Conservation (phyloP, 2,888 invertebrate genomes). For the Zaprionus bogoriensis region DNA sequence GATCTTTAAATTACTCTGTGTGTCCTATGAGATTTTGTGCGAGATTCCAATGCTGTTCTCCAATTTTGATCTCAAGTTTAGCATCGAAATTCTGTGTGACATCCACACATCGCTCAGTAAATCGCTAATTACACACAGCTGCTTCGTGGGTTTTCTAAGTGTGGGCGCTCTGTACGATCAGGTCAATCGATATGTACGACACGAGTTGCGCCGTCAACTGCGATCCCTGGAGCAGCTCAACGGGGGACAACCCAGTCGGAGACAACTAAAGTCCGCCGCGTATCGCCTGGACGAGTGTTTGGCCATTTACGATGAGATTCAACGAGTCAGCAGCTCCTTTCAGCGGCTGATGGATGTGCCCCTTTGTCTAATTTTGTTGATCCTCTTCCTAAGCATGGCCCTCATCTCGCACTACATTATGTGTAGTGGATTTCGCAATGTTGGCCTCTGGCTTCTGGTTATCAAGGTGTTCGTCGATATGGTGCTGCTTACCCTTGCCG, state of each 20-base stretch:
- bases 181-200: constrained; percentile 47
- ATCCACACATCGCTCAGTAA: constrained; percentile 18
- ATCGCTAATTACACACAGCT: constrained; percentile 35
- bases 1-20: constrained; percentile 27
- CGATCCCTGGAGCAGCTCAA: constrained; percentile 29
- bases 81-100: background rate
- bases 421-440: constrained; percentile 5
- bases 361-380: constrained; percentile 35
- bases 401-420: constrained; percentile 41
- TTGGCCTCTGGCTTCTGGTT: constrained; percentile 22
- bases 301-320: constrained; percentile 50
- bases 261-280: constrained; percentile 24
- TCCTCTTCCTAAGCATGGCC: constrained; percentile 29
- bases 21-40: constrained; percentile 29
- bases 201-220: constrained; percentile 36
- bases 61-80: background rate
- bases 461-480: constrained; percentile 43
- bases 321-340: constrained; percentile 31
- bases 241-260: background rate
- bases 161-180: constrained; percentile 46
- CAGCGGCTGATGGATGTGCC: constrained; percentile 48
- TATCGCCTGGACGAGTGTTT: constrained; percentile 44
- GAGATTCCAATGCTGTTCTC: background rate
- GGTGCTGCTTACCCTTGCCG: constrained; percentile 49
- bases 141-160: constrained; percentile 54